A percentile compares a stretch with the other conserved stretches of the same genome.
phyloP scores from a whole-genome alignment of 2,888 invertebrate genomes.

The Gymnoscelis rufifasciata region DNA sequence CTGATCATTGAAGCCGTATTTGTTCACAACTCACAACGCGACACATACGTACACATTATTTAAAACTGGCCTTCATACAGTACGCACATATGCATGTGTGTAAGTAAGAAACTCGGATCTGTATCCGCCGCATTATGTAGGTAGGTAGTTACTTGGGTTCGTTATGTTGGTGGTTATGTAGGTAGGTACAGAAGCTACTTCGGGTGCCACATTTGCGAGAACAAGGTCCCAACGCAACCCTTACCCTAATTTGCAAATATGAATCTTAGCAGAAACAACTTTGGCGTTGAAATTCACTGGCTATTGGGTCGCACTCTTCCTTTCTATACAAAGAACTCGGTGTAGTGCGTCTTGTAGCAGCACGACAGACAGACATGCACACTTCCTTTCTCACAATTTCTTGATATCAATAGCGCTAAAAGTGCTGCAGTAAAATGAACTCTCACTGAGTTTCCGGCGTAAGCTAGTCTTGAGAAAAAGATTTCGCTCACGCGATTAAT shows the following conservation, averaged over 20 bases:
- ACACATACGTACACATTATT: slow-evolving; percentile 56
- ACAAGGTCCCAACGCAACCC: slow-evolving; percentile 61
- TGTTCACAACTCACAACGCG: slow-evolving; percentile 61
- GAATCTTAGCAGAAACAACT: slow-evolving; percentile 58
- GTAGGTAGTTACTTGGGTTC: slow-evolving; percentile 48
- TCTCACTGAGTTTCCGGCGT: slow-evolving; percentile 63
- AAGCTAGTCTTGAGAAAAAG: slow-evolving; percentile 50
- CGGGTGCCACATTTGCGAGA: slow-evolving; percentile 66
- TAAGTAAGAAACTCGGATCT: slow-evolving; percentile 75
- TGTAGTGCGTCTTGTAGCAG: slow-evolving; percentile 61
- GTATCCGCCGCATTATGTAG: slow-evolving; percentile 77
- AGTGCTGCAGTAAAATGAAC: slow-evolving; percentile 60
- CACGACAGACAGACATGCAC: slow-evolving; percentile 61
- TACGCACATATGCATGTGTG: slow-evolving; percentile 52
- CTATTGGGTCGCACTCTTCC: slow-evolving; percentile 47
- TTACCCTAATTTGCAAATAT: slow-evolving; percentile 60
- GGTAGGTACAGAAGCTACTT: slow-evolving; percentile 57
- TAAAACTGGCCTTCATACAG: slow-evolving; percentile 73
- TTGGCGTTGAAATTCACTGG: slow-evolving; percentile 61
- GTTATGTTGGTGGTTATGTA: slow-evolving; percentile 71
- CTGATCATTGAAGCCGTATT: slow-evolving; percentile 78
- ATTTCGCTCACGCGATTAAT: slow-evolving; percentile 41
- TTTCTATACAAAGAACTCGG: slow-evolving; percentile 59
- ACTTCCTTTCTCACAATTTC: slow-evolving; percentile 78
- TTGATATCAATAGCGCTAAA: slow-evolving; percentile 70